Base-by-base conservation (phyloP, 2,888 invertebrate genomes). In the Prostheceraeus crozeri region DNA sequence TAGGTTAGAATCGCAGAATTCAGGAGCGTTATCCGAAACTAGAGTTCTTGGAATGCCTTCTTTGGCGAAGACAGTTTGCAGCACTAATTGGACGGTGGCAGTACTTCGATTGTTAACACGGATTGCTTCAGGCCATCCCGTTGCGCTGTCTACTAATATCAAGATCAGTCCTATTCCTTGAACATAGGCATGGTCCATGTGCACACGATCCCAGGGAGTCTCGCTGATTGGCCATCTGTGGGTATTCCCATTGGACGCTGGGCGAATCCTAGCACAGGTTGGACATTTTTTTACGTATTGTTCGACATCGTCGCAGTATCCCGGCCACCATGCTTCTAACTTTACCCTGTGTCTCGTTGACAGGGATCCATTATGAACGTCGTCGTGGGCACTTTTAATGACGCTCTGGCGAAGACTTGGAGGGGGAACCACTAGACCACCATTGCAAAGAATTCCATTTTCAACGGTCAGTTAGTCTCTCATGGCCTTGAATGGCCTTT, bases 11-110 rank as follows among this genome's bases (percentile, higher is more conserved):
- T 57, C 57, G 6, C 28, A 25, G 30, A 57, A 57, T 28, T 57
- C 57, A 27, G 57, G 28, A 3, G 59, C 57, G 57, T 57, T 57
- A n/a, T 57, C 57, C n/a, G 54, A 28, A 28, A 57, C 57, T 33
- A 57, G 6, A 3, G 52, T 53, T 23, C 28, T 27, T 21, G 59
- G 57, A 23, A 57, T 27, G n/a, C 57, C 57, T 25, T 58, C 6
- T 23, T 21, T 25, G 4, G 57, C 53, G 31, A 57, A 57, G n/a
- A 59, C 57, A 11, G 10, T 10, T 35, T 36, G 28, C 23, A 55
- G 33, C n/a, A 55, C 55, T 3, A 40, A 40, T 21, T 45, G 21
- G 16, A 55, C 52, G 4, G 55, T 51, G 23, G n/a, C 4, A 14
- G 55, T 21, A 31, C 21, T 55, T 40, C 14, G 21, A 23, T 55